Percentiles rank a stretch among this genome's conserved stretches.
phyloP scores from a whole-genome alignment of 2,888 invertebrate genomes.

The Synanthedon vespiformis region DNA sequence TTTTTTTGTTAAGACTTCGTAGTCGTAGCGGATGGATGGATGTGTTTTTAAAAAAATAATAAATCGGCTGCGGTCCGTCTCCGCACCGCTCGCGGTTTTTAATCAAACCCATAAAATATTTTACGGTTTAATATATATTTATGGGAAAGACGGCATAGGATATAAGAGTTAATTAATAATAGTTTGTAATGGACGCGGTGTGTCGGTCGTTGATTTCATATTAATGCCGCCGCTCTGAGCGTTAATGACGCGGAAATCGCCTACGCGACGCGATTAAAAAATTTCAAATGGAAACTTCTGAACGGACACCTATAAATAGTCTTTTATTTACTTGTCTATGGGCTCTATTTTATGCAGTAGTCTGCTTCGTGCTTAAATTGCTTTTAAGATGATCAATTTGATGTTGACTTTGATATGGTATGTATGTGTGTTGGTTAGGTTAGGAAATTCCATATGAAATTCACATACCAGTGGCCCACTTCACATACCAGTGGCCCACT shows the following conservation, averaged over 20 bases:
- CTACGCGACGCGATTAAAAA: constrained; percentile 37
- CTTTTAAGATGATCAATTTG: too few species aligned
- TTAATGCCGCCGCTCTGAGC: constrained; percentile 21
- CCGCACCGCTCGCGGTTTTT: not conserved
- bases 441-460: too few species aligned
- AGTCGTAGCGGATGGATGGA: not conserved
- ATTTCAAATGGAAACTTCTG: constrained; percentile 13
- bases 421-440: too few species aligned
- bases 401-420: too few species aligned
- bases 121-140: not conserved
- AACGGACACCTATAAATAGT: not conserved
- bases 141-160: not conserved
- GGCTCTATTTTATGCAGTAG: not conserved
- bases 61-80: not conserved
- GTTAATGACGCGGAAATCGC: constrained; percentile 41
- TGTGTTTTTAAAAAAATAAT: not conserved
- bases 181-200: constrained; percentile 29
- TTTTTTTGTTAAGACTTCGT: not conserved
- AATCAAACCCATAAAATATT: not conserved
- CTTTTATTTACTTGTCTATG: not conserved
- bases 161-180: constrained; percentile 7
- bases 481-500: too few species aligned
- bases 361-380: too few species aligned
- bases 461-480: too few species aligned
- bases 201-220: constrained; percentile 27